phyloP scores from a whole-genome alignment of 2,888 invertebrate genomes.

The Chymomyza amoena region DNA sequence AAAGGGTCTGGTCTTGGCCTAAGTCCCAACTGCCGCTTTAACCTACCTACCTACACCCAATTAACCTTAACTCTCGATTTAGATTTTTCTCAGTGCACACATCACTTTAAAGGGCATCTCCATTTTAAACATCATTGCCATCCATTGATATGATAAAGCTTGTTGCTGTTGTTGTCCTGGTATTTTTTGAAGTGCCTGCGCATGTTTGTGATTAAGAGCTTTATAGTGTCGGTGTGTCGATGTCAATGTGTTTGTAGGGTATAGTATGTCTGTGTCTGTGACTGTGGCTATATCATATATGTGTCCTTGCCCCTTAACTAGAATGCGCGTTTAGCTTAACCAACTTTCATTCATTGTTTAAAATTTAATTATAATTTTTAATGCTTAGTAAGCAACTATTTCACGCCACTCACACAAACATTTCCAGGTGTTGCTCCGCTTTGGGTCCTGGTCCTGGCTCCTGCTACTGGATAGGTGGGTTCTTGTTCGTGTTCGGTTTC shows the following conservation, averaged over 20 bases:
- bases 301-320: background rate
- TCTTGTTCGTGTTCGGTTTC: slow-evolving; percentile 14
- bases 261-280: background rate
- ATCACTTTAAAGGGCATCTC: background rate
- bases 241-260: slow-evolving; percentile 24
- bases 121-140: slow-evolving; percentile 13
- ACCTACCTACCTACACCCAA: too few relatives aligned
- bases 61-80: background rate
- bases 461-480: background rate
- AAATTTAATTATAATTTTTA: slow-evolving; percentile 72
- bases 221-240: slow-evolving; percentile 42
- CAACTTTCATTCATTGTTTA: slow-evolving; percentile 67
- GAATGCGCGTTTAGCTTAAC: slow-evolving; percentile 7
- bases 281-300: slow-evolving; percentile 2
- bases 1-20: too few relatives aligned
- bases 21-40: too few relatives aligned
- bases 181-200: slow-evolving; percentile 59
- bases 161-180: slow-evolving; percentile 8
- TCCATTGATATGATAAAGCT: slow-evolving; percentile 39
- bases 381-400: slow-evolving; percentile 72
- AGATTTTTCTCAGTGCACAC: background rate
- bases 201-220: slow-evolving; percentile 74
- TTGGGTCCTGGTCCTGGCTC: background rate
- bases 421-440: background rate
- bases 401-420: slow-evolving; percentile 18